Evolutionary conservation across 2,113 vertebrate species (phyloP).

Genomic region (Lagenorhynchus albirostris): DNA sequence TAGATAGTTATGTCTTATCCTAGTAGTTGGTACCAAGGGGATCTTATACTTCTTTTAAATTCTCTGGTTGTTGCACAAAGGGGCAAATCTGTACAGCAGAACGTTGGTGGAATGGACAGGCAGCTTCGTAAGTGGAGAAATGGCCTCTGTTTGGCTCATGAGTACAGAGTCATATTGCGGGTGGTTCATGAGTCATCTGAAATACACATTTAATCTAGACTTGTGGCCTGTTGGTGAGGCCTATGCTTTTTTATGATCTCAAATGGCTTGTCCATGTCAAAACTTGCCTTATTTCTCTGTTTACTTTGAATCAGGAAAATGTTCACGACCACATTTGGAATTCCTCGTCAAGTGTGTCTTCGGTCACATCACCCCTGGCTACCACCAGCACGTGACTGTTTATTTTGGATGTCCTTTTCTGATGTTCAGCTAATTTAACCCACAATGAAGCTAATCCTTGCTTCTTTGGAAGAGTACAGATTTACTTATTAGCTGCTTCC

Average conservation of each 20-base stretch:
- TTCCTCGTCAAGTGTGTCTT: conserved; percentile 50
- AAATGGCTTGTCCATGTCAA: conserved; percentile 65
- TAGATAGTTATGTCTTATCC: not conserved
- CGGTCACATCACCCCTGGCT: conserved; percentile 57
- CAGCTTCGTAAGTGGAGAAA: not conserved
- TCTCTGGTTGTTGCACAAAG: not conserved
- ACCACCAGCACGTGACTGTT: conserved; percentile 48
- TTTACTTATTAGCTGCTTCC: conserved; percentile 52
- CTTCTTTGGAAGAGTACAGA: conserved; percentile 67
- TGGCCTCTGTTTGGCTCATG: conserved; percentile 27
- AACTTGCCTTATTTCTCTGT: conserved; percentile 68
- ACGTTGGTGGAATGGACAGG: not conserved
- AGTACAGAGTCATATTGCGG: conserved; percentile 35
- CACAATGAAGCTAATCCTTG: conserved; percentile 55
- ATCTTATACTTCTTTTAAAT: not conserved
- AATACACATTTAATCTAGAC: conserved; percentile 61
- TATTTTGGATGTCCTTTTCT: conserved; percentile 68
- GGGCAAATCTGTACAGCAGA: not conserved
- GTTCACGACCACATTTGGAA: conserved; percentile 52
- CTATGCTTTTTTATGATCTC: conserved; percentile 62
- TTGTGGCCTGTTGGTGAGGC: conserved; percentile 59
- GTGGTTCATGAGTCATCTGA: conserved; percentile 57
- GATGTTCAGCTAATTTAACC: conserved; percentile 60
- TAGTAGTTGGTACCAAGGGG: not conserved
- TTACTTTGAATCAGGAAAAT: conserved; percentile 57